Conservation (phyloP, 2,888 invertebrate genomes). For the Cryptocheilus praepositus region DNA sequence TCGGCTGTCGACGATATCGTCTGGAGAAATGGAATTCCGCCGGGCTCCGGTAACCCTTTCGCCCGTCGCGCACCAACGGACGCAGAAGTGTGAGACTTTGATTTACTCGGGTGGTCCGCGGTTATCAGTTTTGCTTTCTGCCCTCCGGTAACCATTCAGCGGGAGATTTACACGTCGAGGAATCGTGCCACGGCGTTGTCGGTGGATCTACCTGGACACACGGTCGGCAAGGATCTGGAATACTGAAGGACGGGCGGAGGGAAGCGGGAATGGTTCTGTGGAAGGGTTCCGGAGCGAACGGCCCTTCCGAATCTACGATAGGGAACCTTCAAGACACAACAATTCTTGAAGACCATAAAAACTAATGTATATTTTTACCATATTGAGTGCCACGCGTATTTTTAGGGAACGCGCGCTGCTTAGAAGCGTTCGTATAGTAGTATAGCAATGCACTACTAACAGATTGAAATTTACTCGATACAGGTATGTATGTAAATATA, state of each 20-base stretch:
- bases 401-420: no score
- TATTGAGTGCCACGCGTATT: no score
- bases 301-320: no score
- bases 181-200: slow-evolving; percentile 36
- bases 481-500: no score
- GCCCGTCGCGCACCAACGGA: slow-evolving; percentile 29
- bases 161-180: slow-evolving; percentile 33
- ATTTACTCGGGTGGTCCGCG: slow-evolving; percentile 43
- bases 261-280: slow-evolving; percentile 28
- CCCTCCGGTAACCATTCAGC: slow-evolving; percentile 20
- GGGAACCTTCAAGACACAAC: no score
- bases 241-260: slow-evolving; percentile 9
- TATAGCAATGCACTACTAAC: no score
- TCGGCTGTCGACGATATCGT: slow-evolving; percentile 39
- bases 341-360: no score
- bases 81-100: slow-evolving; percentile 18
- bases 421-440: no score
- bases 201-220: slow-evolving; percentile 24
- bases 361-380: no score
- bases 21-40: slow-evolving; percentile 50
- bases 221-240: no score
- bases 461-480: no score
- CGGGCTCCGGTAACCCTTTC: slow-evolving; percentile 43
- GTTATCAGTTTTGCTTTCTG: slow-evolving; percentile 45
- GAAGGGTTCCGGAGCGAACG: no score